phyloP scores from a whole-genome alignment of 2,888 invertebrate species.

The Thereva nobilitata region DNA sequence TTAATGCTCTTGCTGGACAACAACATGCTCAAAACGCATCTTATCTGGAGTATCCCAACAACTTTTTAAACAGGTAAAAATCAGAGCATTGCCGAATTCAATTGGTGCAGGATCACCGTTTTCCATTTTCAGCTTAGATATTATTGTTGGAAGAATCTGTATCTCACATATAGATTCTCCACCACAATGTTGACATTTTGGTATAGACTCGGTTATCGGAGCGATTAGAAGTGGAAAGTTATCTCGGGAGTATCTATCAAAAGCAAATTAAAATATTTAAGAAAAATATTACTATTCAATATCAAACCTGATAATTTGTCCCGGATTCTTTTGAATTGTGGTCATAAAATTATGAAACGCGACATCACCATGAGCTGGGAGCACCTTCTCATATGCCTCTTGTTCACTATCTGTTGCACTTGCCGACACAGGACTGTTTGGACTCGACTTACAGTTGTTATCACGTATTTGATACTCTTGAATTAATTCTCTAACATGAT shows the following conservation, averaged over 20 bases:
- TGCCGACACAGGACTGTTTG: constrained; percentile 46
- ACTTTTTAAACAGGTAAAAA: constrained; percentile 81
- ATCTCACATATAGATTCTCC: constrained; percentile 76
- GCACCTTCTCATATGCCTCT: constrained; percentile 79
- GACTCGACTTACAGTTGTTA: constrained; percentile 48
- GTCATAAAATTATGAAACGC: constrained; percentile 80
- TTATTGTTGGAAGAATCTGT: constrained; percentile 80
- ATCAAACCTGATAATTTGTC: constrained; percentile 76
- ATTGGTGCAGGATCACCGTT: constrained; percentile 64
- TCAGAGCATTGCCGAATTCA: constrained; percentile 85
- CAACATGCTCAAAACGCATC: constrained; percentile 70
- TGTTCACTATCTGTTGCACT: constrained; percentile 54
- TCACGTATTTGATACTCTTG: constrained; percentile 65
- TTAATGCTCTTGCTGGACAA: constrained; percentile 72
- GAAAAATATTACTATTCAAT: too few relatives aligned
- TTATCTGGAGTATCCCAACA: constrained; percentile 79
- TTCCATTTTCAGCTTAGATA: constrained; percentile 68
- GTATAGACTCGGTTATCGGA: constrained; percentile 63
- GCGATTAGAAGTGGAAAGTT: constrained; percentile 71
- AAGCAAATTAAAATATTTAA: constrained; percentile 17
- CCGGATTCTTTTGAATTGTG: constrained; percentile 74
- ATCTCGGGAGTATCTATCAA: constrained; percentile 74
- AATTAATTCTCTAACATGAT: constrained; percentile 67
- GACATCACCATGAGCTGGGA: constrained; percentile 80
- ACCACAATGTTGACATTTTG: constrained; percentile 71